phyloP scores from a whole-genome alignment of 2,888 invertebrate genomes.

The Microchrysa polita region DNA sequence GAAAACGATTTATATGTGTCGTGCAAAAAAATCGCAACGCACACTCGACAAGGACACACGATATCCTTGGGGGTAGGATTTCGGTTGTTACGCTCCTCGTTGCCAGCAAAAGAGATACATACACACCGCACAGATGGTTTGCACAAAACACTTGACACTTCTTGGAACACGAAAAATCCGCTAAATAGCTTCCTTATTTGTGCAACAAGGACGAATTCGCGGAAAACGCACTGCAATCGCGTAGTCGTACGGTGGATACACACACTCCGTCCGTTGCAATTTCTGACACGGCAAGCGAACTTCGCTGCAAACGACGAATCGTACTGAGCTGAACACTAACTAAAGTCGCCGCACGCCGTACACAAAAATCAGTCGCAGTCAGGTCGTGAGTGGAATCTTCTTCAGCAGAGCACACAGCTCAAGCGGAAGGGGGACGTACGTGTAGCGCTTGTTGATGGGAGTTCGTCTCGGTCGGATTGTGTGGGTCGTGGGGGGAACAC shows the following conservation, averaged over 20 bases:
- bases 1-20: no score
- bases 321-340: constrained; percentile 19
- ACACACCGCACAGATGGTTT: no score
- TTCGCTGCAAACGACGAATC: constrained; percentile 22
- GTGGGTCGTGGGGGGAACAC: neutral
- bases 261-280: constrained; percentile 11
- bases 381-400: constrained; percentile 13
- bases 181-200: no score
- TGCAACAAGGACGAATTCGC: no score
- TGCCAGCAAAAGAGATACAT: no score
- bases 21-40: no score
- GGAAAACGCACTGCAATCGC: constrained; percentile 12
- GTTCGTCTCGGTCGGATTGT: neutral
- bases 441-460: constrained; percentile 7
- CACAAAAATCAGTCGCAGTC: no score
- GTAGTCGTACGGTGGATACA: no score
- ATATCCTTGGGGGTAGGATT: no score
- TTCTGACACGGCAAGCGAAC: constrained; percentile 20
- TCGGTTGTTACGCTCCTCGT: no score
- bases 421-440: constrained; percentile 15
- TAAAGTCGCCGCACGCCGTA: constrained; percentile 15
- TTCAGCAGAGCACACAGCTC: neutral
- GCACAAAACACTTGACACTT: no score
- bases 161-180: constrained; percentile 31
- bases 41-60: no score